Evolutionary conservation across 2,888 invertebrate genomes (phyloP).

Genomic region (Bombylius major): DNA sequence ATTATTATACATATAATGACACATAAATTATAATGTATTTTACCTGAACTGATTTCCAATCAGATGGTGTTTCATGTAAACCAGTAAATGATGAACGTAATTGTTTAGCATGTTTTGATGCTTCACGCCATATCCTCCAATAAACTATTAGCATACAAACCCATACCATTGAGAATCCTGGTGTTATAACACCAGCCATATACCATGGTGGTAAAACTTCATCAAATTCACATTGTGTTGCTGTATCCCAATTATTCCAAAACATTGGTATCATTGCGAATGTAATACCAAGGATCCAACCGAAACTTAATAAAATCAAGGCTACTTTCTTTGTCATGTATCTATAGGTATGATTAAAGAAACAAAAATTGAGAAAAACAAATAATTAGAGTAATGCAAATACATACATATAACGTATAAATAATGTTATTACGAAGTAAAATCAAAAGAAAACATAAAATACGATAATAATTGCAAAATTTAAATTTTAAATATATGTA

Average conservation of each 20-base stretch:
- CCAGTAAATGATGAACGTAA: slow-evolving; percentile 47
- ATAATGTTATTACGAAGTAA: no score
- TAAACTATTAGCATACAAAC: slow-evolving; percentile 61
- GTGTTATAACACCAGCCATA: slow-evolving; percentile 44
- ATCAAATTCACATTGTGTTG: slow-evolving; percentile 53
- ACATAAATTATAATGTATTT: background rate
- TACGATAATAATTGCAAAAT: no score
- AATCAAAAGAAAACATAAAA: no score
- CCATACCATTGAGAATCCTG: slow-evolving; percentile 62
- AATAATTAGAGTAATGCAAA: no score
- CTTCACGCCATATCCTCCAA: slow-evolving; percentile 66
- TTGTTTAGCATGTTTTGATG: slow-evolving; percentile 56
- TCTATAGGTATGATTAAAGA: slow-evolving; percentile 18
- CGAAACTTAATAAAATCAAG: slow-evolving; percentile 46
- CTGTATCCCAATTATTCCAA: slow-evolving; percentile 62
- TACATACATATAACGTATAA: no score
- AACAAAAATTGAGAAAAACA: background rate
- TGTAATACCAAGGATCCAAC: slow-evolving; percentile 53
- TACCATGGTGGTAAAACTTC: slow-evolving; percentile 43
- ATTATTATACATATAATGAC: no score
- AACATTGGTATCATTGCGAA: slow-evolving; percentile 59
- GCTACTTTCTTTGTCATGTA: slow-evolving; percentile 60
- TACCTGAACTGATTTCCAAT: slow-evolving; percentile 69
- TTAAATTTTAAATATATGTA: no score
- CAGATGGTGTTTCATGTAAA: slow-evolving; percentile 44